phyloP scores from a whole-genome alignment of 2,888 invertebrate species.

The Dendrolimus pini region DNA sequence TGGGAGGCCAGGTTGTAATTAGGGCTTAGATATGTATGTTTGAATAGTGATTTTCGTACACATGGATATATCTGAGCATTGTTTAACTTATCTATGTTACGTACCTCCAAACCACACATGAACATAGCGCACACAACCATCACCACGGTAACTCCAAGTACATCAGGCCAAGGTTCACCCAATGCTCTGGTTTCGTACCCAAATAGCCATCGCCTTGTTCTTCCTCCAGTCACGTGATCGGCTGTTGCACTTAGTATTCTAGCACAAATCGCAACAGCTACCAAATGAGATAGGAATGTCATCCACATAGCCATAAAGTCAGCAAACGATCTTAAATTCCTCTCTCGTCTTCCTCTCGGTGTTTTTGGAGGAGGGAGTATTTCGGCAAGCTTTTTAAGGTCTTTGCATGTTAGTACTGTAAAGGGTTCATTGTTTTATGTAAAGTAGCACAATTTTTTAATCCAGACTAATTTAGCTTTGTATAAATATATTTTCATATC shows the following conservation, averaged over 20 bases:
- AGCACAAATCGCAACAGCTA: conserved; percentile 78
- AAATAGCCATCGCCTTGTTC: conserved; percentile 77
- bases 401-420: conserved; percentile 60
- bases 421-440: conserved; percentile 6
- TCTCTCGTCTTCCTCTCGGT: conserved; percentile 51
- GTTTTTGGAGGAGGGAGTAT: conserved; percentile 57
- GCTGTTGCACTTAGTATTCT: conserved; percentile 79
- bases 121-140: conserved; percentile 78
- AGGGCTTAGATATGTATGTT: no score
- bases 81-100: conserved; percentile 1
- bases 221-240: conserved; percentile 77
- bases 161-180: conserved; percentile 80
- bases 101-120: conserved; percentile 80
- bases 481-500: no score
- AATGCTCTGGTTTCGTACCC: conserved; percentile 75
- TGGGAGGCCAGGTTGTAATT: no score
- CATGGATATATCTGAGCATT: no score
- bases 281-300: conserved; percentile 74
- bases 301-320: conserved; percentile 79
- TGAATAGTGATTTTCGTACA: no score
- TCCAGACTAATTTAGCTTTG: no score
- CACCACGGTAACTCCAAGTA: conserved; percentile 77
- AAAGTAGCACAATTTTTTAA: no score
- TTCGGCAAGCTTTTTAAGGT: conserved; percentile 53
- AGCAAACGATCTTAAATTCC: conserved; percentile 68